phyloP scores from a whole-genome alignment of 2,797 vertebrate species.

The Catostomus latipinnis region DNA sequence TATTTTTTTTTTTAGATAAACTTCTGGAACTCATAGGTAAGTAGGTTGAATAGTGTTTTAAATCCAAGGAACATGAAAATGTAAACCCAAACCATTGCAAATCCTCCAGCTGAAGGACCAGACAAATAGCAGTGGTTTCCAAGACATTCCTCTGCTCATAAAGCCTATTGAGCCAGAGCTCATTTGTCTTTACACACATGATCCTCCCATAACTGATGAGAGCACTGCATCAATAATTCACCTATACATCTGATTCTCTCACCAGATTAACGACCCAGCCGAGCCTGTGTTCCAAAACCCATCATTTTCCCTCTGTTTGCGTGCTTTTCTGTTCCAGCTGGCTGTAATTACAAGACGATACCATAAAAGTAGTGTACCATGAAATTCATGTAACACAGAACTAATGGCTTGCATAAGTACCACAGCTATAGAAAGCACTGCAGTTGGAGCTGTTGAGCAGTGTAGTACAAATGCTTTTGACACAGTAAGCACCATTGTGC shows the following conservation, averaged over 20 bases:
- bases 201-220: slow-evolving; percentile 75
- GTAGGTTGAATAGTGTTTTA: too few species aligned
- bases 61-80: neutral
- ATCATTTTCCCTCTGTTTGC: neutral
- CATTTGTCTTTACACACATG: slow-evolving; percentile 53
- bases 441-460: neutral
- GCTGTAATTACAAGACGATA: neutral
- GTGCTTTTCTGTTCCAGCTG: neutral
- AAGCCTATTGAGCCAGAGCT: slow-evolving; percentile 16
- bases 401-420: neutral
- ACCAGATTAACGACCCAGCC: slow-evolving; percentile 70
- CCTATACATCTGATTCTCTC: slow-evolving; percentile 76
- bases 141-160: neutral
- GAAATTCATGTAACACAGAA: too few species aligned
- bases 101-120: slow-evolving; percentile 3
- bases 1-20: too few species aligned
- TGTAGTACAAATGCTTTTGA: neutral
- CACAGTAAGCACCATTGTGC: neutral
- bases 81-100: neutral
- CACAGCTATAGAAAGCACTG: neutral
- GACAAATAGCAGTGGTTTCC: neutral
- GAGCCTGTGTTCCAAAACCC: slow-evolving; percentile 20
- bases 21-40: too few species aligned
- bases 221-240: slow-evolving; percentile 77
- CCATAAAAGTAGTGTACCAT: neutral